Evolutionary conservation across 2,888 invertebrate genomes (phyloP).

Genomic region (Lutraria lutraria): DNA sequence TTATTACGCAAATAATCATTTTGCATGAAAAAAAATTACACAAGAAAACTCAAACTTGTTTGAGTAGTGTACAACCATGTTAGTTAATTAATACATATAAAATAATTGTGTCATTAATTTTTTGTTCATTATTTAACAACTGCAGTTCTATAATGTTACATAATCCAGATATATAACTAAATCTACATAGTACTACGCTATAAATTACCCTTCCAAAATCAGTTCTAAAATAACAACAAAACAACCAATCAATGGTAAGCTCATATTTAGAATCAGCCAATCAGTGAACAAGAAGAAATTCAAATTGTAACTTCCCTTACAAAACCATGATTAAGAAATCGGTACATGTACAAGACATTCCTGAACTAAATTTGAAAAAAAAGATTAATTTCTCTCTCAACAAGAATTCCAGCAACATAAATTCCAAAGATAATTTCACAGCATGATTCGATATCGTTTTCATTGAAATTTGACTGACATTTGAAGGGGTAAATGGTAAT

Average conservation of each 20-base stretch:
- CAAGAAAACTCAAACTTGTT: not conserved
- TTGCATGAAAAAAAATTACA: not conserved
- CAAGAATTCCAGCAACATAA: not conserved
- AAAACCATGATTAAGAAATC: not conserved
- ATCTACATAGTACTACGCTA: constrained; percentile 5
- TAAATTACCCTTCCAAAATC: constrained; percentile 41
- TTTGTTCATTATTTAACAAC: not conserved
- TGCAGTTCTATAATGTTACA: constrained; percentile 10
- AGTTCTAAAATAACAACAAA: constrained; percentile 49
- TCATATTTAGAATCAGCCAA: not conserved
- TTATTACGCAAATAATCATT: not conserved
- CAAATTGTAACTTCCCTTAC: too few species aligned
- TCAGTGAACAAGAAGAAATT: not conserved
- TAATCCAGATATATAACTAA: not conserved
- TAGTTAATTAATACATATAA: not conserved
- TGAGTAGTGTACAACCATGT: not conserved
- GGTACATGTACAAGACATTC: not conserved
- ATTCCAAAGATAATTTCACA: too few species aligned
- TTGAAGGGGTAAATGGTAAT: constrained; percentile 34
- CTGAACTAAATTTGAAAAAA: too few species aligned
- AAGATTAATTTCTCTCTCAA: not conserved
- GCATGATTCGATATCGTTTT: not conserved
- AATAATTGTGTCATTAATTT: constrained; percentile 4
- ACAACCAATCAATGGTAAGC: not conserved
- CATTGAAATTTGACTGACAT: constrained; percentile 47